These are phyloP conservation scores for Hoplostethus atlanticus DNA, from an alignment of 2,797 vertebrate species.

Conservation along the genomic window DNA sequence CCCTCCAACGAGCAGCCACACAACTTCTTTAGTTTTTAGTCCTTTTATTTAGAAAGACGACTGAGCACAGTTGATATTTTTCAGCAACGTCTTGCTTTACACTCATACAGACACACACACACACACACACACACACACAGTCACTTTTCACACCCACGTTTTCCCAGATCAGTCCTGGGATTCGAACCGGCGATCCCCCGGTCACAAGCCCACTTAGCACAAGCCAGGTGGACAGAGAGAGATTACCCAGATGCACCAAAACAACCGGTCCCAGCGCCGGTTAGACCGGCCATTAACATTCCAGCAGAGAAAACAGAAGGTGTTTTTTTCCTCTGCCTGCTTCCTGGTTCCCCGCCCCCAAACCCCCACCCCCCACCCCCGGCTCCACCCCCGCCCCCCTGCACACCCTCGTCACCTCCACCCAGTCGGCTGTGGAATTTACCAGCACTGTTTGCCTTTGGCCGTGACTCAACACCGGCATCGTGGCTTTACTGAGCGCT, in stretches of 20 bases:
- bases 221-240: not conserved
- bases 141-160: not conserved
- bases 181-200: not conserved
- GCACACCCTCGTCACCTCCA: not conserved
- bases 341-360: constrained; percentile 52
- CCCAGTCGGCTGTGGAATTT: constrained; percentile 57
- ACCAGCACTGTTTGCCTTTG: constrained; percentile 61
- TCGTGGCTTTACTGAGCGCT: constrained; percentile 26
- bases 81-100: too few relatives aligned
- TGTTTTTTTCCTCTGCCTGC: constrained; percentile 45
- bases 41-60: too few relatives aligned
- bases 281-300: constrained; percentile 74
- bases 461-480: constrained; percentile 53
- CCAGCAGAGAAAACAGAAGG: constrained; percentile 70
- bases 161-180: not conserved
- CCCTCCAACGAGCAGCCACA: too few relatives aligned
- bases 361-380: not conserved
- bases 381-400: not conserved
- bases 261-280: constrained; percentile 18
- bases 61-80: too few relatives aligned
- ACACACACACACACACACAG: too few relatives aligned
- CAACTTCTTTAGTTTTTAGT: too few relatives aligned
- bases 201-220: not conserved
- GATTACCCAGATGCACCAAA: constrained; percentile 27
- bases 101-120: too few relatives aligned